Evolutionary conservation across 30 jellyfish, hydroid and myxozoan genomes (phyloP).

Genomic region (Aurelia aurita complex sp. Pacific): DNA sequence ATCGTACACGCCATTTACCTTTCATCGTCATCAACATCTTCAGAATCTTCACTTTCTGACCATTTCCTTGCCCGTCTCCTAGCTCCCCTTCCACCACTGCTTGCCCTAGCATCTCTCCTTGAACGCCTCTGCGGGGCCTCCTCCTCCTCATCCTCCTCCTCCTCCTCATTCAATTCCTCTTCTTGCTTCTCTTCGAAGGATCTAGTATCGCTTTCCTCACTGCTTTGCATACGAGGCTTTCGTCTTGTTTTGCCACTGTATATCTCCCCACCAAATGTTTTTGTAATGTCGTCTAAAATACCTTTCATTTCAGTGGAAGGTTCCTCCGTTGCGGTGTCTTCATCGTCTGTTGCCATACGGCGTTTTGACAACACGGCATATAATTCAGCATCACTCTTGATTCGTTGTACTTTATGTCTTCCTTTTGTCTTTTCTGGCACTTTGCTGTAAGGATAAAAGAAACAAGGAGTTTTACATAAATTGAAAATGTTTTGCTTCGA

Average conservation of each 20-base stretch:
- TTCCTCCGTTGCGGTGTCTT: conserved; percentile 58
- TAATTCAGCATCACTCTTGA: conserved; percentile 89
- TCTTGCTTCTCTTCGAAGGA: conserved; percentile 31
- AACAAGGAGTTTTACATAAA: neutral
- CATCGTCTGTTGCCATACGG: conserved; percentile 84
- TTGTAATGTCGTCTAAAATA: conserved; percentile 56
- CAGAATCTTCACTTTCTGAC: conserved; percentile 67
- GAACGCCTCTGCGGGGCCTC: conserved; percentile 68
- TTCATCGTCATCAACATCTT: conserved; percentile 43
- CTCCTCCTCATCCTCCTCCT: conserved; percentile 54
- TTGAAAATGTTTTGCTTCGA: too few species aligned
- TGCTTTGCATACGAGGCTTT: conserved; percentile 63
- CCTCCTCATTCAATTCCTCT: conserved; percentile 40
- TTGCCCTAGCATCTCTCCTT: conserved; percentile 34
- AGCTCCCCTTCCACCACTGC: conserved; percentile 21
- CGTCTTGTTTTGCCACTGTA: conserved; percentile 44
- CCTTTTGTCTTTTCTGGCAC: conserved; percentile 56
- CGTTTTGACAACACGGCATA: conserved; percentile 88
- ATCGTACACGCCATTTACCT: conserved; percentile 78
- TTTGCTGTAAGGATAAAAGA: conserved; percentile 4
- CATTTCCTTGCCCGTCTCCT: conserved; percentile 64
- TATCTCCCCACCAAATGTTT: conserved; percentile 57
- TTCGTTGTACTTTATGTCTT: conserved; percentile 88
- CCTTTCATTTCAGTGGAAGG: conserved; percentile 72
- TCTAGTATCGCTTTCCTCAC: conserved; percentile 53